These are phyloP conservation scores for Artibeus lituratus DNA, from an alignment of 2,797 vertebrate species.

Conservation along the genomic window DNA sequence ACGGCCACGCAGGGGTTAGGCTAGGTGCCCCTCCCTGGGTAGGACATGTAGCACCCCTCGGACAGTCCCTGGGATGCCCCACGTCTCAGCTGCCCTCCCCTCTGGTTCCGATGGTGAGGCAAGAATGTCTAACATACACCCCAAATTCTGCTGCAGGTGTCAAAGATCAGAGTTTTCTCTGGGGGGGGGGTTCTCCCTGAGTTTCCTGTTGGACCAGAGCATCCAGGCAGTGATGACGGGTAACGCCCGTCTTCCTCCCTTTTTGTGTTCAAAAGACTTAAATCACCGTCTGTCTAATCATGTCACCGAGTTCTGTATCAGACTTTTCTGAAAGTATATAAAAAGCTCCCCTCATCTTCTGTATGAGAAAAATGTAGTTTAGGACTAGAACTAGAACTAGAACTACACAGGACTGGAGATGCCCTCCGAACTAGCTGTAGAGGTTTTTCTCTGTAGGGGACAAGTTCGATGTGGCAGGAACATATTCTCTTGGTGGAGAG, in stretches of 20 bases:
- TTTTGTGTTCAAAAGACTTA: slow-evolving; percentile 54
- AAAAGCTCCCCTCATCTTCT: slow-evolving; percentile 11
- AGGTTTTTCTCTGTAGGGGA: neutral
- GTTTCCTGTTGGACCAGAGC: slow-evolving; percentile 61
- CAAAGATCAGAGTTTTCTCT: slow-evolving; percentile 72
- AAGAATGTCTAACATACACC: slow-evolving; percentile 33
- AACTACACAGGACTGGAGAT: neutral
- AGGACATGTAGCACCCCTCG: slow-evolving; percentile 46
- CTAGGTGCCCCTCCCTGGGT: neutral
- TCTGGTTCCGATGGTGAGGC: slow-evolving; percentile 58
- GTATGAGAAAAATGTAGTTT: slow-evolving; percentile 31
- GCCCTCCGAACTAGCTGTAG: neutral
- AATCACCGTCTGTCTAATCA: slow-evolving; percentile 56
- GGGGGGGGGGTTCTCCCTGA: slow-evolving; percentile 60
- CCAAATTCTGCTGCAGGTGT: slow-evolving; percentile 52
- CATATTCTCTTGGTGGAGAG: neutral
- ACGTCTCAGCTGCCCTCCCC: slow-evolving; percentile 50
- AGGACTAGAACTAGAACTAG: slow-evolving; percentile 45
- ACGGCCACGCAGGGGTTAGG: neutral
- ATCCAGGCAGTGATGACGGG: slow-evolving; percentile 42
- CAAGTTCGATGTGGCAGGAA: slow-evolving; percentile 18
- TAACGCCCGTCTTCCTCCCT: slow-evolving; percentile 35
- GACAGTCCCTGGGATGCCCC: slow-evolving; percentile 24
- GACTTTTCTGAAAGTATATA: slow-evolving; percentile 40
- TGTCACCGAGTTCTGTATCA: neutral